phyloP scores from a whole-genome alignment of 2,888 invertebrate genomes.

The Microchrysa polita region DNA sequence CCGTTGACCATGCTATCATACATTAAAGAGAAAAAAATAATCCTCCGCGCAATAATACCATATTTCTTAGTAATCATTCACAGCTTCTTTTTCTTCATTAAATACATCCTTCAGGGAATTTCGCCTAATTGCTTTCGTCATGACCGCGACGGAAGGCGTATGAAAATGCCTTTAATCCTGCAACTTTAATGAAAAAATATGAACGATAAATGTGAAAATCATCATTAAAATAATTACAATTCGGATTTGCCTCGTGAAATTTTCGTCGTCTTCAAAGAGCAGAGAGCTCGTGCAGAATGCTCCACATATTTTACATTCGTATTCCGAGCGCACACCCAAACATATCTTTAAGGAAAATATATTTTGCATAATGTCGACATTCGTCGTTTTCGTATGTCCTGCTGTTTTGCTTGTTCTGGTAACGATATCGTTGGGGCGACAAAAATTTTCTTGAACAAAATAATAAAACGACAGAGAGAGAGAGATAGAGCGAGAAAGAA shows the following conservation, averaged over 20 bases:
- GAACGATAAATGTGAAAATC: constrained; percentile 19
- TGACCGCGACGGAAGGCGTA: not conserved
- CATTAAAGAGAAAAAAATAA: no score
- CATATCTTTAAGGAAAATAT: not conserved
- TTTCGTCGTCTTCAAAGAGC: not conserved
- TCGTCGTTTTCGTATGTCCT: not conserved
- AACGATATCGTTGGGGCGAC: no score
- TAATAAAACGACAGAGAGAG: no score
- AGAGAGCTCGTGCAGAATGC: not conserved
- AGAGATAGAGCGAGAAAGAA: no score
- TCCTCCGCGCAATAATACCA: not conserved
- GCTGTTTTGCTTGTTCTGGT: no score
- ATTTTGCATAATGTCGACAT: not conserved
- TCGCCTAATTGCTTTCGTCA: not conserved
- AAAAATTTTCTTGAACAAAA: no score
- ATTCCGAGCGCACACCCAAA: not conserved
- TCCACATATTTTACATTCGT: not conserved
- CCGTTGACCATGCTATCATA: no score
- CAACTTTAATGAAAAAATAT: not conserved
- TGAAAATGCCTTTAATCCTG: not conserved
- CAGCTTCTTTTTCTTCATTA: not conserved
- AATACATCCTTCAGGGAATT: not conserved
- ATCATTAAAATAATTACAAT: constrained; percentile 27
- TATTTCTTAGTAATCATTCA: no score
- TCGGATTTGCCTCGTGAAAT: not conserved